phyloP scores from a whole-genome alignment of 2,113 vertebrate genomes.

The Spilogale gracilis region DNA sequence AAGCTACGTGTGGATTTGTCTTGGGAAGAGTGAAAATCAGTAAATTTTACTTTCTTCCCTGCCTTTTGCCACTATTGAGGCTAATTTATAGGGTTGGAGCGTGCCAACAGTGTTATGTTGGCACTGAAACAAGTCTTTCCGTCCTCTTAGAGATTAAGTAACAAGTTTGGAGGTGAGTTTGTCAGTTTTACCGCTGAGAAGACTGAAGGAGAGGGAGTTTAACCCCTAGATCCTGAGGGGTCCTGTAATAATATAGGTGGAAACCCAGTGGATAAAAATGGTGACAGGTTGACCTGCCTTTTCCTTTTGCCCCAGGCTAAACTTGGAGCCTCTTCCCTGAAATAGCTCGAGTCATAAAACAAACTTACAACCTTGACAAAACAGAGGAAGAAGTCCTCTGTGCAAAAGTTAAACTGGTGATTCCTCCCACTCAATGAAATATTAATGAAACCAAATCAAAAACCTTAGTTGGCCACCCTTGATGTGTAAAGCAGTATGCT shows the following conservation, averaged over 20 bases:
- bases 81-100: background rate
- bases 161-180: slow-evolving; percentile 4
- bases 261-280: background rate
- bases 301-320: background rate
- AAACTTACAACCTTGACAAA: slow-evolving; percentile 44
- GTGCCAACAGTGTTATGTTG: background rate
- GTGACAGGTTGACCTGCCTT: background rate
- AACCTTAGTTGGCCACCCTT: background rate
- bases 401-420: background rate
- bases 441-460: slow-evolving; percentile 16
- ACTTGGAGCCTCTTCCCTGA: slow-evolving; percentile 5
- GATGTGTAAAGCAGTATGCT: background rate
- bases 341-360: slow-evolving; percentile 11
- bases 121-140: slow-evolving; percentile 30
- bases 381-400: background rate
- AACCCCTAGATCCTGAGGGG: background rate
- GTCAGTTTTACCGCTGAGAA: slow-evolving; percentile 38
- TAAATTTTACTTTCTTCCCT: slow-evolving; percentile 18
- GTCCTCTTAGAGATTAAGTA: background rate
- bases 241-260: background rate
- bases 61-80: background rate
- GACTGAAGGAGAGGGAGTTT: slow-evolving; percentile 4
- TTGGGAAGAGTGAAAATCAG: background rate
- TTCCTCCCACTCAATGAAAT: background rate
- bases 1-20: slow-evolving; percentile 15